Base-by-base conservation (phyloP, 2,888 invertebrate species). In the Thera obeliscata region DNA sequence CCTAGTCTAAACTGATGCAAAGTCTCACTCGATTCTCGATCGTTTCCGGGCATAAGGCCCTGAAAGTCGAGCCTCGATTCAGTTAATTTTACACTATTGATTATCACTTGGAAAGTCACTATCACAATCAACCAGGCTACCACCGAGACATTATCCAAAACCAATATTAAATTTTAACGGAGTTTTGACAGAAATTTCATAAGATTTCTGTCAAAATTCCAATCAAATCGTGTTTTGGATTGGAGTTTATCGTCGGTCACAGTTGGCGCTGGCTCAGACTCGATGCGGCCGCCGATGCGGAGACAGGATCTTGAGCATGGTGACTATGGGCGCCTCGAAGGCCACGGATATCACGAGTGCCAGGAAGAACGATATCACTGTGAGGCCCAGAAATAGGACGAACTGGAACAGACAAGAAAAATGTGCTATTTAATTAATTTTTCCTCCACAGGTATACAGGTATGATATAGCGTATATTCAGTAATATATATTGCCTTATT, bases 291-390 rank as follows among this genome's bases (percentile, higher is more conserved):
- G 93, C 77, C 84, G 82, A 81, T 95, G 94, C 61, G 95, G 95
- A 7, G 95, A 90, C 54, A 95, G 78, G 71, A 96, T 96, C 90
- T 97, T 96, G 56, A 98, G 94, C 96, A 97, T 96, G 69, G 97
- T 96, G 74, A 98, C 97, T 61, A 97, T 95, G 56, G 97, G 97
- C 57, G 97, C 97, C 87, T 98, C 97, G 86, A 97, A 97, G 0
- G 96, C 95, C 67, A 98, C 90, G 2, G 97, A 97, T 65, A 98
- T 95, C 58, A 97, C 86, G 85, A 98, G 97, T 9, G 97, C 96
- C 38, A 97, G 86, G 68, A 95, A 89, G 84, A 96, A 98, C 0
- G 97, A 97, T 70, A 96, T 95, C 68, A 96, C 95, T n/a, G 97
- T 95, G 83, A 97, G 96, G 5, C 97, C 97, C 81, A 97, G 94